These are phyloP conservation scores for Pogonomyrmex barbatus DNA, from an alignment of 1,140 invertebrate species.

Conservation along the genomic window DNA sequence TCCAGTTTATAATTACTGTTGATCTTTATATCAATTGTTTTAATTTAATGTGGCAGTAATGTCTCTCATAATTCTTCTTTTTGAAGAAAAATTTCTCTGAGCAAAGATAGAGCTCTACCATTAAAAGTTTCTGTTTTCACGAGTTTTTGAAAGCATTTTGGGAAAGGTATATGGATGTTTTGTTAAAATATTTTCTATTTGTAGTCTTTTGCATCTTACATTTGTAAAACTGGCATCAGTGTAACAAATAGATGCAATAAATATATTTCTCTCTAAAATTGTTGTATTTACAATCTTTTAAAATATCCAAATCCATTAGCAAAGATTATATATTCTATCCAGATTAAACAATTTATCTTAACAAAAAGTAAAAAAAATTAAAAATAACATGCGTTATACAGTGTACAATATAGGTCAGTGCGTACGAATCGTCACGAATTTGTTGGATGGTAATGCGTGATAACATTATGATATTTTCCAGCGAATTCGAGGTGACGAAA, in stretches of 20 bases:
- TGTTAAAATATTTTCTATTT: constrained; percentile 15
- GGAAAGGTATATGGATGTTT: neutral
- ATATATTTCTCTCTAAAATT: constrained; percentile 1
- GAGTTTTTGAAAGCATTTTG: neutral
- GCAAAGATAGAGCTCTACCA: neutral
- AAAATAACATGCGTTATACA: neutral
- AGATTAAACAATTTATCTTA: constrained; percentile 23
- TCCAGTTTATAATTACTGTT: neutral
- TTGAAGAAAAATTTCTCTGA: neutral
- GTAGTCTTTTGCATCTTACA: neutral
- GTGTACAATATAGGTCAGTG: neutral
- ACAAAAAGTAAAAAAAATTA: neutral
- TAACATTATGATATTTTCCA: constrained; percentile 60
- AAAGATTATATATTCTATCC: constrained; percentile 12
- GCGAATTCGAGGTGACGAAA: constrained; percentile 60
- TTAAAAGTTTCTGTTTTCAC: neutral
- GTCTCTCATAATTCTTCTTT: neutral
- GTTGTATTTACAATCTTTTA: neutral
- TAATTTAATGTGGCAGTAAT: neutral
- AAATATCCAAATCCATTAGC: neutral
- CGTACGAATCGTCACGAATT: constrained; percentile 11
- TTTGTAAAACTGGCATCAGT: neutral
- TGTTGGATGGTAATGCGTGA: constrained; percentile 35
- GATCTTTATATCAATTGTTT: neutral
- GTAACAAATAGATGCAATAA: constrained; percentile 11